phyloP scores from a whole-genome alignment of 2,113 vertebrate genomes.

The Platysternon megacephalum region DNA sequence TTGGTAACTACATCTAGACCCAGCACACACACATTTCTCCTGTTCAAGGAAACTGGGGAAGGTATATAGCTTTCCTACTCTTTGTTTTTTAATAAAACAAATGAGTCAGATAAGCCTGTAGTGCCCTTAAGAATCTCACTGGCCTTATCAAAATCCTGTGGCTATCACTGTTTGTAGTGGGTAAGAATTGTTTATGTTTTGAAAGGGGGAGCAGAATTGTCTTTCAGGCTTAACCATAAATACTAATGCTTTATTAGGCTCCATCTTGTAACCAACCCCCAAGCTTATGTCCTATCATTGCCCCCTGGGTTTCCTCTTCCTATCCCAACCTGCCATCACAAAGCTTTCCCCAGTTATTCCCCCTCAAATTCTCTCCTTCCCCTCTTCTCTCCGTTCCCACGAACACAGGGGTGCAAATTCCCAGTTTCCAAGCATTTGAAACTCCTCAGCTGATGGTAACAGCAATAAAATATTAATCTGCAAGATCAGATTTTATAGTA shows the following conservation, averaged over 20 bases:
- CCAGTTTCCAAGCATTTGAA: background rate
- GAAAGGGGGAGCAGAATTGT: background rate
- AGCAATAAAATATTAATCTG: background rate
- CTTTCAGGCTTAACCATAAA: background rate
- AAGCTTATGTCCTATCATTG: no score
- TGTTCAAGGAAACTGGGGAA: background rate
- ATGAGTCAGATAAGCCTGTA: background rate
- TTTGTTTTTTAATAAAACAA: background rate
- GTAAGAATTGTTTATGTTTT: background rate
- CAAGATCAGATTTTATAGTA: background rate
- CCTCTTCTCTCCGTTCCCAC: background rate
- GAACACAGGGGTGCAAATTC: background rate
- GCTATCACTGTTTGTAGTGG: background rate
- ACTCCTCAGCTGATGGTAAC: background rate
- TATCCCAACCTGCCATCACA: background rate
- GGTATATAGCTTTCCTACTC: background rate
- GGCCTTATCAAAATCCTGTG: background rate
- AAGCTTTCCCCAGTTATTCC: background rate
- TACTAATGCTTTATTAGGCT: background rate
- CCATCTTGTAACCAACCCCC: background rate
- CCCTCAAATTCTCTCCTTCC: background rate
- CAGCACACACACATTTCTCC: background rate
- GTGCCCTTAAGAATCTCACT: background rate
- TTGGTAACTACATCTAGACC: background rate
- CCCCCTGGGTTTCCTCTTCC: background rate